Evolutionary conservation across 2,113 vertebrate species (phyloP), one percentile per base, ranked within the genome.

Genomic region (Patagioenas fasciata): DNA sequence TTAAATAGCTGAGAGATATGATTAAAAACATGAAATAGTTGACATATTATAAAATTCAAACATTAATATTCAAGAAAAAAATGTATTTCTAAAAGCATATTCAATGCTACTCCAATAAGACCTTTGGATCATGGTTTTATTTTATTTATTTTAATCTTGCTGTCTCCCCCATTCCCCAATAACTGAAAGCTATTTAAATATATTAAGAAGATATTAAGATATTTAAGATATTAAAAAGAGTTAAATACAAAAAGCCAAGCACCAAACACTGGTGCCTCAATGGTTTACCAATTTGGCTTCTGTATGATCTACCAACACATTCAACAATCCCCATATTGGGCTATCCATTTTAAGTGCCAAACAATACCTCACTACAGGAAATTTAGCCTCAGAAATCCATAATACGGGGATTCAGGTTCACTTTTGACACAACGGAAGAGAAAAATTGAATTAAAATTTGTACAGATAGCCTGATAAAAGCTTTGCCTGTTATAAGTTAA

Each of bases 11-110:
- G 53, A 77, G 40, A 82, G 44, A 44, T 80, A 48, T 11, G 50
- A 92, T 78, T 85, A 93, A 96, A 95, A 90, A 66, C 80, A 86
- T 80, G 26, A 90, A 95, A 64, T 50, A 70, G n/a, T 54, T 95
- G 88, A 73, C 90, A 86, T 58, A 78, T 83, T 58, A 53, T 83
- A 79, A 50, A 83, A 85, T 10, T 85, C 42, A 80, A 90, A 82
- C 24, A 66, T 85, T 88, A 79, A 75, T 75, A 75, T 53, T 88
- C 51, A 93, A 89, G 24, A 65, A 40, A 64, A 66, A 23, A 44
- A 84, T 3, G 1, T 50, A 54, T 56, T 89, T 88, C 38, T 85
- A 72, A 75, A 93, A 72, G 31, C 31, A 72, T 44, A 4, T 7
- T 73, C 69, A 61, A 72, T 64, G 15, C 19, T 90, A 14, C 44